Base-by-base conservation (phyloP, 2,888 invertebrate genomes). In the Drosophila recens region DNA sequence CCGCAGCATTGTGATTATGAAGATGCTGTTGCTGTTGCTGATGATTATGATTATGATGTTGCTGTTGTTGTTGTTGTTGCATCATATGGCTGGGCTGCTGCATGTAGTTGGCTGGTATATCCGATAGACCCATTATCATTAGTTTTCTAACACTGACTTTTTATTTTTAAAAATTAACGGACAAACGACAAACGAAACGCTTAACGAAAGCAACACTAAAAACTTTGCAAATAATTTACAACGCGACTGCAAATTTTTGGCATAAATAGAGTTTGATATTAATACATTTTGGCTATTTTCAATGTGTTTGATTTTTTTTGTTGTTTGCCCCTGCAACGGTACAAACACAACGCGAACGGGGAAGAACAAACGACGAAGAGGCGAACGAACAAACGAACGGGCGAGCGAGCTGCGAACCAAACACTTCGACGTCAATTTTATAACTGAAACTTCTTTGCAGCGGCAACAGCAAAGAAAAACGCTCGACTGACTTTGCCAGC, bases 61-160 rank as follows among this genome's bases (percentile, higher is more conserved):
- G 80, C 10, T 67, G 79, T 34, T 66, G 56, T 43, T 75, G 74
- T 2, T 73, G 82, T 43, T 75, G 74, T 2, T 73, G 82, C 65
- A 72, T 65, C 23, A 54, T 67, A 56, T 76, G 82, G 56, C 59
- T 86, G 79, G 74, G 80, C 75, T 89, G 90, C 56, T 84, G 63
- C 90, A 90, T 87, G 61, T 91, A 91, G 58, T 85, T 83, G 71
- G 77, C 70, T 67, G 89, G 83, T 70, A 90, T 89, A 86, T 91
- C 91, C 70, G 91, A 90, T 54, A 91, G 80, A 82, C 91, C 91
- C 91, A 91, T 91, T 23, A 66, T 91, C 11, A 66, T 66, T 73
- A 15, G 34, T 69, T 67, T 59, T 49, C 54, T 40, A 30, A 64
- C 57, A 49, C 40, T 51, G 51, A 51, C 8, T 36, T 51, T 62